A percentile compares a stretch with the other conserved stretches of the same genome.
Evolutionary conservation across 2,888 invertebrate species (phyloP).

Genomic region (Pilophorus perplexus): DNA sequence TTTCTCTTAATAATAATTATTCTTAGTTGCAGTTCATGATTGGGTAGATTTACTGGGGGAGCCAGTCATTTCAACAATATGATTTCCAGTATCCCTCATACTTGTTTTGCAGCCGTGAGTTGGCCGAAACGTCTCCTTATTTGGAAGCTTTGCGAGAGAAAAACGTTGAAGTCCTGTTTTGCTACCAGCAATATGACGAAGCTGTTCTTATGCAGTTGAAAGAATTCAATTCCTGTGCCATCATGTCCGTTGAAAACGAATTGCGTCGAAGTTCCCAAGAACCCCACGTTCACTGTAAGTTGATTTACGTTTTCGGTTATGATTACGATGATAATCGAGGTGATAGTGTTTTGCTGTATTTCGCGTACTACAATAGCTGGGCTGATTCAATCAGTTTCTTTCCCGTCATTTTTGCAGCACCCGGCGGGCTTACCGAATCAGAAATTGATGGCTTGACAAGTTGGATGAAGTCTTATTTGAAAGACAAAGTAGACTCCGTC

Average conservation of each 20-base stretch:
- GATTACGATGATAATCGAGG: too few relatives aligned
- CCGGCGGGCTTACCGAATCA: slow-evolving; percentile 65
- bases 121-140: slow-evolving; percentile 94
- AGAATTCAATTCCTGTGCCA: slow-evolving; percentile 69
- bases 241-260: slow-evolving; percentile 92
- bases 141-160: slow-evolving; percentile 86
- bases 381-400: background rate
- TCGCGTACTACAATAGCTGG: too few relatives aligned
- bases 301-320: background rate
- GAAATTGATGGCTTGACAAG: slow-evolving; percentile 75
- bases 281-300: background rate
- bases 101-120: slow-evolving; percentile 66
- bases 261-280: slow-evolving; percentile 58
- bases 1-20: background rate
- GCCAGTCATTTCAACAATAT: too few relatives aligned
- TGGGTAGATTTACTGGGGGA: too few relatives aligned
- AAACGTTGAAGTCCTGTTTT: slow-evolving; percentile 88
- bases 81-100: too few relatives aligned
- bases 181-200: slow-evolving; percentile 97
- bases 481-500: slow-evolving; percentile 77
- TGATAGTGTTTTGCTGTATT: too few relatives aligned
- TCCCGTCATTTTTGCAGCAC: slow-evolving; percentile 53
- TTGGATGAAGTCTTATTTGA: slow-evolving; percentile 74
- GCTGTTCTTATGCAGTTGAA: slow-evolving; percentile 85
- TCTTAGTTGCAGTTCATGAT: background rate